These are phyloP conservation scores for Physocephala rufipes DNA, from an alignment of 2,888 invertebrate genomes.

Conservation along the genomic window DNA sequence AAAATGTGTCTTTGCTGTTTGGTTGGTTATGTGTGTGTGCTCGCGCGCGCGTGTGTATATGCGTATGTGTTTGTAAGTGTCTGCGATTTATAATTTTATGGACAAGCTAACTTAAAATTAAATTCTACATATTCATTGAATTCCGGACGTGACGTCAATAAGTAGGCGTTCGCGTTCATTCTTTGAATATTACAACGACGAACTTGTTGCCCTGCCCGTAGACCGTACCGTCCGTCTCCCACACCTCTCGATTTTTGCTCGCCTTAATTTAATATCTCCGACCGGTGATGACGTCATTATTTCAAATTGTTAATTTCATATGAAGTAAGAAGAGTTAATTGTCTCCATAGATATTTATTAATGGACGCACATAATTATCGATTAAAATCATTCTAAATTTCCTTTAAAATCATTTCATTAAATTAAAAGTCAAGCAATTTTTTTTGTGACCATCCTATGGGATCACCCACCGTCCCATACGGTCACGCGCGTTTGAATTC, in stretches of 20 bases:
- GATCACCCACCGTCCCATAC: too few species aligned
- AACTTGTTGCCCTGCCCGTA: constrained; percentile 42
- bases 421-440: too few species aligned
- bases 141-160: constrained; percentile 66
- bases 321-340: not conserved
- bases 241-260: constrained; percentile 4
- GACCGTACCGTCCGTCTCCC: constrained; percentile 39
- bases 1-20: constrained; percentile 12
- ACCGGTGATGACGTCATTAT: constrained; percentile 13
- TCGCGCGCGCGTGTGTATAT: not conserved
- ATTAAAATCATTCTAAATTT: too few species aligned
- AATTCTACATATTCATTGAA: constrained; percentile 45
- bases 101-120: too few species aligned
- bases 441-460: too few species aligned
- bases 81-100: constrained; percentile 53
- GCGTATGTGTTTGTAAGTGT: too few species aligned
- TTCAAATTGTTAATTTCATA: not conserved
- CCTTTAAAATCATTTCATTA: too few species aligned
- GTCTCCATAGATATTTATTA: too few species aligned
- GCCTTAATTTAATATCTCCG: constrained; percentile 13
- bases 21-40: not conserved
- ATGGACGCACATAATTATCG: too few species aligned
- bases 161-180: constrained; percentile 64
- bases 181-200: too few species aligned
- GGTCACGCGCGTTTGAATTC: too few species aligned